A percentile compares a stretch with the other conserved stretches of the same genome.
Conservation (phyloP, 2,888 invertebrate genomes). For the Hirudinaria manillensis region DNA sequence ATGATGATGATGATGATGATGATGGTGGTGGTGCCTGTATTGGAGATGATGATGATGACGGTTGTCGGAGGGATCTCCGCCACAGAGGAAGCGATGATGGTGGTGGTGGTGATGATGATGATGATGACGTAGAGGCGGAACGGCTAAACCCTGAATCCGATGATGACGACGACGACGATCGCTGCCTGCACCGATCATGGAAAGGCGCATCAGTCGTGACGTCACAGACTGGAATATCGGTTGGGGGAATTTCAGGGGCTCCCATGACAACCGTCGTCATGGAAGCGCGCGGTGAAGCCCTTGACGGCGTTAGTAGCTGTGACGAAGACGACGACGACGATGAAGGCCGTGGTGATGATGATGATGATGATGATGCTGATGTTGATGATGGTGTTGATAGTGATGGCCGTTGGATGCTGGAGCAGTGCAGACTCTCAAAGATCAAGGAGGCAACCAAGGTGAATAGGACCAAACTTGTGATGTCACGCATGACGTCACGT, state of each 20-base stretch:
- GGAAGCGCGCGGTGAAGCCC: neutral
- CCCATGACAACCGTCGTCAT: constrained; percentile 12
- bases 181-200: too few species aligned
- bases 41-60: neutral
- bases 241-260: neutral
- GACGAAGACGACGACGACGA: neutral
- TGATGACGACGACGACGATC: neutral
- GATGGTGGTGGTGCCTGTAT: neutral
- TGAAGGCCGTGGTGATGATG: neutral
- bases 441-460: constrained; percentile 8
- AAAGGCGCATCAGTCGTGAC: constrained; percentile 3
- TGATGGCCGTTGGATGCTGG: neutral
- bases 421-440: neutral
- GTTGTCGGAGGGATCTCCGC: too few species aligned
- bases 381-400: constrained; percentile 1
- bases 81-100: too few species aligned
- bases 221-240: neutral
- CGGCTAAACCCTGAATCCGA: constrained; percentile 1
- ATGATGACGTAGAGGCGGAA: neutral
- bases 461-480: constrained; percentile 7
- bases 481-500: constrained; percentile 12
- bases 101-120: constrained; percentile 10
- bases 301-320: neutral
- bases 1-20: neutral
- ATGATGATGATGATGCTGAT: neutral